Evolutionary conservation across 64 coral and sea anemone species (phyloP).

Genomic region (Trachythela sp.): DNA sequence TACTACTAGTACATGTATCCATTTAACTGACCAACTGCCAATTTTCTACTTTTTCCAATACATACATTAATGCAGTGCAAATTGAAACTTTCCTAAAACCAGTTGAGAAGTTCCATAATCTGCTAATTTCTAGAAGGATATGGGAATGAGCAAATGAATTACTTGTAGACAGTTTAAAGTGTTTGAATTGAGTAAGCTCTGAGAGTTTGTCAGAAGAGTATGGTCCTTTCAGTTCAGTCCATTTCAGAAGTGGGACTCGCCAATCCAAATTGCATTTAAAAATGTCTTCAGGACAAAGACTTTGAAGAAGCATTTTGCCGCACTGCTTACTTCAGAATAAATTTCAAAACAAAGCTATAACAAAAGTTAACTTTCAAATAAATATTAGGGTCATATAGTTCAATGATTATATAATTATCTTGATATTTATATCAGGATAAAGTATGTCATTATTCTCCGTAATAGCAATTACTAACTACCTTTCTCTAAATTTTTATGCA

Average conservation of each 20-base stretch:
- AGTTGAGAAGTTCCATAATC: constrained; percentile 15
- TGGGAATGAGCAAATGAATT: constrained; percentile 9
- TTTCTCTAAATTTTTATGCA: too few species aligned
- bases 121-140: constrained; percentile 13
- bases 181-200: not conserved
- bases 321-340: constrained; percentile 5
- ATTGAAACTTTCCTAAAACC: constrained; percentile 6
- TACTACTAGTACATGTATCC: not conserved
- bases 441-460: too few species aligned
- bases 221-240: not conserved
- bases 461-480: too few species aligned
- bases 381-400: not conserved
- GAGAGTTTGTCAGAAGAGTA: not conserved
- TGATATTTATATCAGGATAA: too few species aligned
- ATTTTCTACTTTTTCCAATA: not conserved
- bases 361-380: constrained; percentile 18
- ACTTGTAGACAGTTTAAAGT: not conserved
- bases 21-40: not conserved
- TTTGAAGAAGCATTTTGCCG: not conserved
- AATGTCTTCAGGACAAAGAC: not conserved
- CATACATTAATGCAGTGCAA: not conserved
- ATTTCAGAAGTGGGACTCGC: not conserved
- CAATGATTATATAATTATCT: too few species aligned
- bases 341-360: constrained; percentile 16
- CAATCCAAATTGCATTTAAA: constrained; percentile 17